A percentile compares a stretch with the other conserved stretches of the same genome.
These are phyloP conservation scores for Cyrtonyx montezumae DNA, from an alignment of 2,113 vertebrate species.

Conservation along the genomic window DNA sequence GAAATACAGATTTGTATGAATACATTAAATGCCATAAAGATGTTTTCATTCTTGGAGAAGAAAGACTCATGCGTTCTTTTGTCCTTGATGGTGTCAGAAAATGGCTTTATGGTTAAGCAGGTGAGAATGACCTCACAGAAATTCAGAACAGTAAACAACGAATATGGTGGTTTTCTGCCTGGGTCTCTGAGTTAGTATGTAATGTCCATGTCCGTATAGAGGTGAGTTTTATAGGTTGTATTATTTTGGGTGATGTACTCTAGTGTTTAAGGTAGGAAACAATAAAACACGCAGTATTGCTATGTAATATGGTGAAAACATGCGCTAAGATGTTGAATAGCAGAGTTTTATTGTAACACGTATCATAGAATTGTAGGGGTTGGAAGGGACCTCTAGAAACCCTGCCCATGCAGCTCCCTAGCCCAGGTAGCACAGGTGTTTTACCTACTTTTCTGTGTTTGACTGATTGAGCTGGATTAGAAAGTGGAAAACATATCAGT, in stretches of 20 bases:
- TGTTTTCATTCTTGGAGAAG: background rate
- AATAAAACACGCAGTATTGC: background rate
- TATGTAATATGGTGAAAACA: background rate
- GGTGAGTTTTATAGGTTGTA: background rate
- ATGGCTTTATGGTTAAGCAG: background rate
- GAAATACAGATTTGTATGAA: background rate
- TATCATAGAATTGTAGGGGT: too few relatives aligned
- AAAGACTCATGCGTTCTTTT: background rate
- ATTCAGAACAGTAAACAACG: too few relatives aligned
- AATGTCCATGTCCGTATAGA: background rate
- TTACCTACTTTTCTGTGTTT: background rate
- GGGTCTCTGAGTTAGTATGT: background rate
- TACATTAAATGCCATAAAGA: background rate
- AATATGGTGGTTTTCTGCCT: background rate
- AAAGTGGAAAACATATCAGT: background rate
- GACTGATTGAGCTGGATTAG: background rate
- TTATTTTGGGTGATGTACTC: background rate
- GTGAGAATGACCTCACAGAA: background rate
- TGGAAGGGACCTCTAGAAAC: too few relatives aligned
- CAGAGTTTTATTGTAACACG: background rate
- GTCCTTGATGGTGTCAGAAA: background rate
- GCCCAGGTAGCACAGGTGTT: too few relatives aligned
- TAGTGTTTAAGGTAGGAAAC: background rate
- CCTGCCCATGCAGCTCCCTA: too few relatives aligned
- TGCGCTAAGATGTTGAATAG: background rate